phyloP scores from a whole-genome alignment of 2,888 invertebrate species.

The Zygogramma bicolorata region DNA sequence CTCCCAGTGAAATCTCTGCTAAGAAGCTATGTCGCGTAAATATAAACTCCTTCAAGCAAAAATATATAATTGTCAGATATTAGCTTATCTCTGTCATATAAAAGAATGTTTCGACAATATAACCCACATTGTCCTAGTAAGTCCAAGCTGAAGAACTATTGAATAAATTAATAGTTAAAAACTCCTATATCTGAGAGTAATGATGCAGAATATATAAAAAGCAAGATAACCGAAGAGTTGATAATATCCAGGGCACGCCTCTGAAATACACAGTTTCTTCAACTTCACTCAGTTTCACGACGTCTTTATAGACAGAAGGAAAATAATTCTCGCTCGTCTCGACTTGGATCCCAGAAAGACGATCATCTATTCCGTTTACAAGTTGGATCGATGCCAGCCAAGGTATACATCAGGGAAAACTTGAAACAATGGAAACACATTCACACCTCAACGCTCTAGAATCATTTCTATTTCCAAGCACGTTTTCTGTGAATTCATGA shows the following conservation, averaged over 20 bases:
- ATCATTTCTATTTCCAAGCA: constrained; percentile 1
- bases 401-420: constrained; percentile 7
- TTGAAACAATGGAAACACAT: constrained; percentile 3
- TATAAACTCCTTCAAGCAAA: too few species aligned
- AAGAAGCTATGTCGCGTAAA: too few species aligned
- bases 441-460: not conserved
- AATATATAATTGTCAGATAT: too few species aligned
- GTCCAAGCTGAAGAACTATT: too few species aligned
- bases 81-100: too few species aligned
- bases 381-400: not conserved
- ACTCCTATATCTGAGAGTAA: too few species aligned
- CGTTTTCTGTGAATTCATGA: not conserved
- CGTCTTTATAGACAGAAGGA: not conserved
- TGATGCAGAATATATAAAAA: too few species aligned
- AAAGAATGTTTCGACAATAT: too few species aligned
- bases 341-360: not conserved
- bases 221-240: too few species aligned
- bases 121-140: too few species aligned
- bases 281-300: not conserved
- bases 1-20: too few species aligned
- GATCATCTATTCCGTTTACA: not conserved
- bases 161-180: too few species aligned
- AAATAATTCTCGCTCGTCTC: not conserved
- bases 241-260: not conserved
- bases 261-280: not conserved